Percentiles rank a stretch among this genome's conserved stretches.
Conservation (phyloP, 2,113 vertebrate genomes). For the Chionomys nivalis region DNA sequence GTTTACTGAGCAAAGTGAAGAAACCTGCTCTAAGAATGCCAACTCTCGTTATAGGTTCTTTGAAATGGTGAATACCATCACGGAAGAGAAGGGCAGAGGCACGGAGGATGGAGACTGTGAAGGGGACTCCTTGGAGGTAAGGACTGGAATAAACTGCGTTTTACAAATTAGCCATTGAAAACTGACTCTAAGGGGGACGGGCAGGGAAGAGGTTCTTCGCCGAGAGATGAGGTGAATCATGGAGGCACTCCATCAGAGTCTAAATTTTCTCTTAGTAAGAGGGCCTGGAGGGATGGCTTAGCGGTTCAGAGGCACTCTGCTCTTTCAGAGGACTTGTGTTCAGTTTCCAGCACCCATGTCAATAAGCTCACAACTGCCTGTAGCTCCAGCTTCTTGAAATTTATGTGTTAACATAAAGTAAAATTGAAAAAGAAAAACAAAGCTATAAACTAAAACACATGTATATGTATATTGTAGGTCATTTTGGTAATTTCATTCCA, state of each 20-base stretch:
- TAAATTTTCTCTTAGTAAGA: background rate
- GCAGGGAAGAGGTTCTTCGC: background rate
- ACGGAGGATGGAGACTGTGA: conserved; percentile 96
- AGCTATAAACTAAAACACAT: background rate
- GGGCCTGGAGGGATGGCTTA: background rate
- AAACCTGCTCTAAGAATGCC: background rate
- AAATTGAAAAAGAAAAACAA: conserved; percentile 4
- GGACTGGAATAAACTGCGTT: background rate
- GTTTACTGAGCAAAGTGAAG: background rate
- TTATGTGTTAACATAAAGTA: background rate
- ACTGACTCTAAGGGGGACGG: background rate
- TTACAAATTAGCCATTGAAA: background rate
- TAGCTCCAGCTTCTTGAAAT: background rate
- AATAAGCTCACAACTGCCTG: background rate
- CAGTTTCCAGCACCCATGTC: background rate
- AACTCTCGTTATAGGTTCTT: conserved; percentile 90
- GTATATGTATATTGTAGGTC: background rate
- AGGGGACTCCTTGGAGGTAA: conserved; percentile 94
- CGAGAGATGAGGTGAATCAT: accelerated
- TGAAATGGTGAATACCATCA: conserved; percentile 96
- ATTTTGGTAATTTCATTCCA: background rate
- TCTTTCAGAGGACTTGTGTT: background rate
- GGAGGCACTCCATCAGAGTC: background rate
- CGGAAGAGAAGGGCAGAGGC: conserved; percentile 93
- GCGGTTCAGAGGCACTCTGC: background rate